phyloP scores from a whole-genome alignment of 2,113 vertebrate genomes.

The Desmodus rotundus region DNA sequence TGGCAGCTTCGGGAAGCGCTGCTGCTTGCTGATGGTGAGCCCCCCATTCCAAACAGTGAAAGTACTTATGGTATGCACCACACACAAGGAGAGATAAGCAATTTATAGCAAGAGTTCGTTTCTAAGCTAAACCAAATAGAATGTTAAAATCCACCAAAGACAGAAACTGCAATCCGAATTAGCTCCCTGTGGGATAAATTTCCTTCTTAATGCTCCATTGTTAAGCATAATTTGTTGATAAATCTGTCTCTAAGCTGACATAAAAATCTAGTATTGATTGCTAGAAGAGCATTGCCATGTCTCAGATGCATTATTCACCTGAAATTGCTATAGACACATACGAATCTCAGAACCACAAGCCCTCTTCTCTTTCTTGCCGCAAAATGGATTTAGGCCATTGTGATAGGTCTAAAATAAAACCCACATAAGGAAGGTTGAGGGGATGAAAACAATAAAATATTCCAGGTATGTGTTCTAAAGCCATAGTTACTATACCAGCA shows the following conservation, averaged over 20 bases:
- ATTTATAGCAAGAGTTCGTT: conserved; percentile 17
- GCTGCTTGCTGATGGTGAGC: neutral
- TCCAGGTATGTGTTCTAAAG: neutral
- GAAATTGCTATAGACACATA: neutral
- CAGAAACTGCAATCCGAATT: neutral
- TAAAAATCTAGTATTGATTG: neutral
- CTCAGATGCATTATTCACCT: neutral
- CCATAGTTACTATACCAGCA: neutral
- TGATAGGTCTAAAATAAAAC: neutral
- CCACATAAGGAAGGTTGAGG: neutral
- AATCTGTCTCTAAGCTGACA: neutral
- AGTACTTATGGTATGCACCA: neutral
- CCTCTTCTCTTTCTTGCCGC: neutral
- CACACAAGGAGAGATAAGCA: neutral
- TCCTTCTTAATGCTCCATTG: neutral
- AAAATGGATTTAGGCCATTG: neutral
- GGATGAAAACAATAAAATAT: neutral
- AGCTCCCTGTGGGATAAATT: neutral
- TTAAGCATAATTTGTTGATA: neutral
- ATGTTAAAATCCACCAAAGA: conserved; percentile 22
- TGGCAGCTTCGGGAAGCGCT: neutral
- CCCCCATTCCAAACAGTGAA: neutral
- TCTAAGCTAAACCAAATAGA: neutral
- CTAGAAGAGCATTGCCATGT: neutral
- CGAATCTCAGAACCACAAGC: neutral